Evolutionary conservation across 53 echinoderm and acorn worm species (phyloP), one percentile per base, ranked within the genome.

Genomic region (Echinarachnius parma): DNA sequence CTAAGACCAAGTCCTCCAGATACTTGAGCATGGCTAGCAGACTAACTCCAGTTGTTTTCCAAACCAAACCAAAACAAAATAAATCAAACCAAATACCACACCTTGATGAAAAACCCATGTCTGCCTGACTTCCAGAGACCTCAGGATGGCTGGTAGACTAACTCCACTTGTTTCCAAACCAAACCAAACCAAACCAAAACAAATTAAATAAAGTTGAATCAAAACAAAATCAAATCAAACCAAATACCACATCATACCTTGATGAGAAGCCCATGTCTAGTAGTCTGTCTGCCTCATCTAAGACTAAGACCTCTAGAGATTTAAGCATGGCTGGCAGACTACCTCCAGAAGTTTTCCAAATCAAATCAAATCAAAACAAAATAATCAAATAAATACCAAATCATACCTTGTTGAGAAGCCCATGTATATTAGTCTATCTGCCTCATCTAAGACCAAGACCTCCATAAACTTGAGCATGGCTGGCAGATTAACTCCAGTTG

Each of bases 71-170:
- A n/a, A n/a, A n/a, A n/a, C n/a, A n/a, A n/a, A n/a, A n/a, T n/a
- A n/a, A n/a, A n/a, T n/a, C n/a, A n/a, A n/a, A n/a, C n/a, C n/a
- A n/a, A n/a, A n/a, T n/a, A n/a, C n/a, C n/a, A n/a, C n/a, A 96
- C 96, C 96, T 96, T 24, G 71, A 76, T 53, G 81, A 82, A 74
- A 96, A 96, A 29, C 96, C 96, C 90, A 96, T 87, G 70, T 91
- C 90, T 20, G 91, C 75, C 37, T 66, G 2, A 96, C 91, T 63
- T 91, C 91, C 48, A 91, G 64, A 19, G 90, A 78, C 61, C 85
- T 78, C 34, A 96, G 80, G 83, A 86, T 89, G 16, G 81, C 65
- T 4, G 87, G 79, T 31, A 96, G 82, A 67, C 78, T 70, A 27
- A 87, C 33, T 15, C 87, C 79, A n/a, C n/a, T n/a, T n/a, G n/a